Conservation (phyloP, 2,113 vertebrate genomes). For the Labrus mixtus region DNA sequence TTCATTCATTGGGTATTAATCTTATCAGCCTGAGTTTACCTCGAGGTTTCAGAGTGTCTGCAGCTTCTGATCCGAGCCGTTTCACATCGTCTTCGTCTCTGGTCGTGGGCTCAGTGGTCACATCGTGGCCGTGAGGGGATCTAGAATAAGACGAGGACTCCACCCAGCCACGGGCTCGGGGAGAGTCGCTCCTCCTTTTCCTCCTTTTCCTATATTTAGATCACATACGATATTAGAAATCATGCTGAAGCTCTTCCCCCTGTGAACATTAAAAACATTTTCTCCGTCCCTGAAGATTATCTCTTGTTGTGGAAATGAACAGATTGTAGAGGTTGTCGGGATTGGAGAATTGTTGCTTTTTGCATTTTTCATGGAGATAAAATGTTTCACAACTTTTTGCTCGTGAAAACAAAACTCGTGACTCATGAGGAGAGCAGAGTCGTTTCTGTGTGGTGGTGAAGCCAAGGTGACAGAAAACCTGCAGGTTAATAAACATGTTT, state of each 20-base stretch:
- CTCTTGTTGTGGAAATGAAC: neutral
- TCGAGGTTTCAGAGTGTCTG: too few relatives aligned
- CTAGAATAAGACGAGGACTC: constrained; percentile 56
- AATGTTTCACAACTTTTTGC: too few relatives aligned
- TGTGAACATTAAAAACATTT: too few relatives aligned
- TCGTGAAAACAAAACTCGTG: too few relatives aligned
- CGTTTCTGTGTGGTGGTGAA: constrained; percentile 25
- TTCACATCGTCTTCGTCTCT: constrained; percentile 18
- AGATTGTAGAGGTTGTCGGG: neutral
- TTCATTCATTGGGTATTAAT: neutral
- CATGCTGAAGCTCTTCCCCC: neutral
- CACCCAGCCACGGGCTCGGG: constrained; percentile 52
- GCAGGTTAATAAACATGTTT: neutral
- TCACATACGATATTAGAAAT: constrained; percentile 10
- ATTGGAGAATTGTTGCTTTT: too few relatives aligned
- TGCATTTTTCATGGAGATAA: neutral
- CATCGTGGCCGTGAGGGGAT: constrained; percentile 8
- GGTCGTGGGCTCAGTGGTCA: constrained; percentile 31
- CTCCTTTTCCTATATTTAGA: constrained; percentile 5
- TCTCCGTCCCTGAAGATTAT: neutral
- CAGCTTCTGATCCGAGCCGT: neutral
- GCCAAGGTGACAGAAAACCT: constrained; percentile 32
- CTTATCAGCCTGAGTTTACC: constrained; percentile 10
- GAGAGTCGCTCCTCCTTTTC: neutral
- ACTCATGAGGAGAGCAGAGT: neutral